Base-by-base conservation (phyloP, 1,140 invertebrate species). In the Drosophila biarmipes region DNA sequence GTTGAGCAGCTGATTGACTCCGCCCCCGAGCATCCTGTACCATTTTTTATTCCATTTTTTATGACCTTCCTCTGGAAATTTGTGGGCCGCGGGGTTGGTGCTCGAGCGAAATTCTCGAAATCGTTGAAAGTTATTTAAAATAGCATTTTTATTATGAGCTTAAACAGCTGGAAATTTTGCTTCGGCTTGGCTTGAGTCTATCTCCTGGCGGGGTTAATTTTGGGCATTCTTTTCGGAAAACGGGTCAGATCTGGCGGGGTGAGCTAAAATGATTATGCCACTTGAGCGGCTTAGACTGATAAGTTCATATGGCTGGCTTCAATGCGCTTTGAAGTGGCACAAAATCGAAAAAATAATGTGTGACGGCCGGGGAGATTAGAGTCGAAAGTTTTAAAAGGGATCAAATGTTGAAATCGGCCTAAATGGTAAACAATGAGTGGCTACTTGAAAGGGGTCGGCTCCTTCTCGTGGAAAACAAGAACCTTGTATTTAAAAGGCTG, bases 81-180 rank as follows among this genome's bases (percentile, higher is more conserved):
- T 21, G 21, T 19, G 35, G 21, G 12, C 34, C 24, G 15, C 49
- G 43, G 27, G 37, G 27, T 12, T 6, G 37, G n/a, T 19, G 21
- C 31, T 31, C 10, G 43, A 14, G 19, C 29, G 11, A 56, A 76
- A 78, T 75, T 80, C 58, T 48, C 34, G 55, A 56, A 73, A 61
- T 64, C 61, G 68, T 45, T 45, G 73, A 63, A 55, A 81, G 73
- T 87, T 86, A 86, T 87, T 87, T 75, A 86, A 86, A 86, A 71
- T 68, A 66, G 78, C 54, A 46, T 69, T 69, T 73, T 53, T 67
- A 81, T 86, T 78, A 86, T 67, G 74, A 54, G 78, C 81, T 67
- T 78, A 86, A 81, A 61, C 78, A 87, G 82, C 81, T 85, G 77
- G 81, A 85, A 87, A 81, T 77, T 73, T 48, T 59, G 55, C 71